Base-by-base conservation (phyloP, 1,140 invertebrate species). In the Eueides isabella region DNA sequence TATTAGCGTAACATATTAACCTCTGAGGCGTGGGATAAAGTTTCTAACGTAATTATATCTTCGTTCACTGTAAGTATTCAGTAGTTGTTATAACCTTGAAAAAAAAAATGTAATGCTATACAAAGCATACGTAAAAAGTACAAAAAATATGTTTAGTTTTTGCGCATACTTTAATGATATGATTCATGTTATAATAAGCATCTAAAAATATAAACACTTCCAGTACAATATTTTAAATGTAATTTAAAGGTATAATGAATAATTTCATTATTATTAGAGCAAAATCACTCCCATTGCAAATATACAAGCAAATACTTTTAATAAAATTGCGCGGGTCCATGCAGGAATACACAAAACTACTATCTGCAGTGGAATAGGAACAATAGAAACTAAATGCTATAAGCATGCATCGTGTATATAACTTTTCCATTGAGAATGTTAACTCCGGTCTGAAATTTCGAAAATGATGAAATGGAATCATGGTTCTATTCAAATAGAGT, bases 1-100 rank as follows among this genome's bases (percentile, higher is more conserved):
- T 63, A 70, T 70, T 70, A 70, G 33, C 61, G 68, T 70, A 70
- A 70, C 61, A 41, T 70, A 70, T 70, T 70, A 70, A 70, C 61
- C 67, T 70, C 61, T 30, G 33, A 63, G 31, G 68, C 68, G 68
- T 70, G 61, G 68, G 68, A 70, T 70, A 70, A 70, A 70, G 68
- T 70, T 70, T 70, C 68, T 70, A 70, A 70, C 61, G 61, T 41
- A 70, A 70, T 70, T 70, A 70, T 35, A 35, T 62, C 68, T 63
- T 70, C 33, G 48, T 23, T 70, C 31, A 41, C 68, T n/a, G 55
- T 63, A 70, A 19, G 31, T 30, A 55, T 31, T 41, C 30, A 33
- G 48, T 55, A 61, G 48, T 61, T 55, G 16, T 16, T 33, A 55
- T 70, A 70, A 70, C 68, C 68, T 70, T 62, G 68, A 29, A 63